Base-by-base conservation (phyloP, 2,888 invertebrate genomes). In the Oscheius onirici region DNA sequence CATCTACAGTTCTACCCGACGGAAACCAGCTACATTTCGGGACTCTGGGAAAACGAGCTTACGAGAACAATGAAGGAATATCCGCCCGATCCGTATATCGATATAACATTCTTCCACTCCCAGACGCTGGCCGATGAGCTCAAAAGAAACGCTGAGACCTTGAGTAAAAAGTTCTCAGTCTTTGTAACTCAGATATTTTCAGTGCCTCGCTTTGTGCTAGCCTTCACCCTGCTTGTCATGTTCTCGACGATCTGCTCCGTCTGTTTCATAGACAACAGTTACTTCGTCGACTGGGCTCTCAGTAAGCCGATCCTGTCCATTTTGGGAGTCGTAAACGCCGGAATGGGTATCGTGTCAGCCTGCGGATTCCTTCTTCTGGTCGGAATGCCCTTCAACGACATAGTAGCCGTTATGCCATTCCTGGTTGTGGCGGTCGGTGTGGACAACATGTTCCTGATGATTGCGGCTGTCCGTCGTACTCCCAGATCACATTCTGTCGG, bases 341-440 rank as follows among this genome's bases (percentile, higher is more conserved):
- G 93, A 2, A 93, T 95, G 92, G 95, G 95, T 3, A 95, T 95
- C 0, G 90, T 92, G 34, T 93, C 95, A 0, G 94, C 94, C 1
- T 95, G 95, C 84, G 95, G 95, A 5, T 90, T 93, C 73, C 93
- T 95, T 82, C 92, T 94, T 89, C 95, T 95, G 88, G 90, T 93
- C 79, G 94, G 94, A 28, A 92, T 95, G 76, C 94, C 94, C 78
- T 95, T 95, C 89, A 95, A 95, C 87, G 95, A 95, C 72, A 93
- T 96, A 80, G 95, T 95, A 88, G 91, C 95, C 84, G 95, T 95
- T 0, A 95, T 95, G 28, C 95, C 95, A 6, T 95, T 95, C 88
- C 91, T 95, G 72, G 95, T 95, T 93, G 93, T 95, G 83, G 95
- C 95, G 86, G 95, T 96, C 85, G 95, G 95, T 74, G 94, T 95